Evolutionary conservation across 2,113 vertebrate species (phyloP), one percentile per base, ranked within the genome.

Genomic region (Pithys albifrons): DNA sequence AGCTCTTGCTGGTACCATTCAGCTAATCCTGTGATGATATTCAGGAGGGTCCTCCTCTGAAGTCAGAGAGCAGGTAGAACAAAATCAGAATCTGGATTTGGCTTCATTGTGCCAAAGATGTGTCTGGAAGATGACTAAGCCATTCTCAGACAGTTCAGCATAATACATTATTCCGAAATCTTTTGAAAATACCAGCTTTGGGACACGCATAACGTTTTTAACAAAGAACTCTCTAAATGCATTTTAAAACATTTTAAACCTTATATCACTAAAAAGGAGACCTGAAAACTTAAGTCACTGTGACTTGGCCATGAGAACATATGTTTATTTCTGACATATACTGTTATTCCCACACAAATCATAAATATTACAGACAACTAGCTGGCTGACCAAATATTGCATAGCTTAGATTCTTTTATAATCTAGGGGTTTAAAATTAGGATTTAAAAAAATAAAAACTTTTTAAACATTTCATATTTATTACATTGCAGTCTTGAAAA

Each of bases 51-150:
- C 62, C 48, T 93, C 45, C 62, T 52, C 66, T 85, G 74, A 90
- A 85, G 71, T 79, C 66, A 61, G 49, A 52, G 46, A 61, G 41
- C 35, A 78, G 82, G 71, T 64, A 81, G 31, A 71, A 22, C 3
- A 2, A 81, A 77, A 77, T 77, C 51, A 88, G 57, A 82, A 67
- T 90, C 65, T 78, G 57, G 19, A 51, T 95, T 72, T 85, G 57
- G 41, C 31, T 76, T 83, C 74, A 59, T 7, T 88, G 70, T 88
- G 39, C 31, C n/a, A n/a, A n/a, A n/a, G n/a, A n/a, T 49, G 31
- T 19, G 57, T 85, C 88, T 82, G 75, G 78, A 85, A 85, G 67
- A 88, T 92, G 57, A 92, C 82, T 93, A 88, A 90, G 25, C 33
- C 62, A n/a, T 79, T 79, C 57, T 58, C 37, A 91, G 64, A 80